Evolutionary conservation across 2,113 vertebrate genomes (phyloP).

Genomic region (Triplophysa siluroides): DNA sequence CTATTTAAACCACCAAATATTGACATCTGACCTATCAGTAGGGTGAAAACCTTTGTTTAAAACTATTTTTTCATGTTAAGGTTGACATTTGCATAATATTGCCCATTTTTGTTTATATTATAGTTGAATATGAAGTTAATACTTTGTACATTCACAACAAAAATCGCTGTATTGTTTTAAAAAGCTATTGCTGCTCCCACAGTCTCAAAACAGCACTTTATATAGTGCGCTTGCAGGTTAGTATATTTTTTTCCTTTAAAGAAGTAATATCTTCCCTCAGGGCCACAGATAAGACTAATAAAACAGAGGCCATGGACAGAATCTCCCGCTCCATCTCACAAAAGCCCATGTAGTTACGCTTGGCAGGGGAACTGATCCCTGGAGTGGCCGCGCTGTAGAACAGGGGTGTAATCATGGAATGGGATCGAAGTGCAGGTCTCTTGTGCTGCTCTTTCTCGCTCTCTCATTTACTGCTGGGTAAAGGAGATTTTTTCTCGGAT

Average conservation of each 20-base stretch:
- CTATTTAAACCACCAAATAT: no score
- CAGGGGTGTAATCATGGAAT: conserved; percentile 19
- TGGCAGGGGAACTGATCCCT: conserved; percentile 36
- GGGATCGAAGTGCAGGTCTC: conserved; percentile 35
- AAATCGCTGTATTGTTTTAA: background rate
- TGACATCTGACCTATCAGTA: no score
- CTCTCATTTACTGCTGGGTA: conserved; percentile 34
- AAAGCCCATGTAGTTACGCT: conserved; percentile 37
- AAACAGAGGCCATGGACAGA: conserved; percentile 34
- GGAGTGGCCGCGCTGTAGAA: conserved; percentile 29
- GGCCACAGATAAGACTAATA: conserved; percentile 41
- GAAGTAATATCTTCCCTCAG: conserved; percentile 37
- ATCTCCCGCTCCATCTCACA: conserved; percentile 33
- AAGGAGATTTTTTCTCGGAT: conserved; percentile 18
- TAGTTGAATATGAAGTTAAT: no score
- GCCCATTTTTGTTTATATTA: no score
- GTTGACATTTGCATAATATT: no score
- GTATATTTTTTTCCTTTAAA: background rate
- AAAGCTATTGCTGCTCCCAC: no score
- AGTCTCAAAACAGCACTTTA: background rate
- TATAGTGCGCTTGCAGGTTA: conserved; percentile 8
- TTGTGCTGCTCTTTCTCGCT: conserved; percentile 8
- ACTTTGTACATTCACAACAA: no score
- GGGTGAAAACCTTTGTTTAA: no score
- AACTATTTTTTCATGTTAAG: no score